Evolutionary conservation across 1,140 invertebrate genomes (phyloP).

Genomic region (Ctenoplectra terminalis): DNA sequence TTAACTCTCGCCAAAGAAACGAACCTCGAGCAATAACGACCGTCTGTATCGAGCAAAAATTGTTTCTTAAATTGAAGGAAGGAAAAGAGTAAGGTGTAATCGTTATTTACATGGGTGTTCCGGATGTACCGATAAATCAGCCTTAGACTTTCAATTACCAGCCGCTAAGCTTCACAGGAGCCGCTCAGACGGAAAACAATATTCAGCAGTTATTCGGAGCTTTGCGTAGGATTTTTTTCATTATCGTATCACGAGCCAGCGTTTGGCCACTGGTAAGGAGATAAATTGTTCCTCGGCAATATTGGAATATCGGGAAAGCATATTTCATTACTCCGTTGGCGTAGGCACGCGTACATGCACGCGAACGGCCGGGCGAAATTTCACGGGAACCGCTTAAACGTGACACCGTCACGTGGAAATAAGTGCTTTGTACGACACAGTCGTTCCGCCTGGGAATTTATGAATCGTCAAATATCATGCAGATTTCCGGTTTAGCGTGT

Average conservation of each 20-base stretch:
- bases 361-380: slow-evolving; percentile 49
- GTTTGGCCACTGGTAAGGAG: slow-evolving; percentile 64
- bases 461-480: slow-evolving; percentile 68
- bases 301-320: slow-evolving; percentile 78
- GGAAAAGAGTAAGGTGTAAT: neutral
- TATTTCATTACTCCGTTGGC: slow-evolving; percentile 73
- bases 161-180: slow-evolving; percentile 14
- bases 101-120: slow-evolving; percentile 18
- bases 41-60: neutral
- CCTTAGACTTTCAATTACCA: slow-evolving; percentile 46
- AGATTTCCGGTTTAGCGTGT: slow-evolving; percentile 45
- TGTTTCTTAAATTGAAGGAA: neutral
- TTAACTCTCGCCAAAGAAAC: too few species aligned
- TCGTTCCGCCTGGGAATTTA: slow-evolving; percentile 52
- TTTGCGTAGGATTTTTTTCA: slow-evolving; percentile 66
- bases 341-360: slow-evolving; percentile 43
- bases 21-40: too few species aligned
- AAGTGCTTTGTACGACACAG: slow-evolving; percentile 62
- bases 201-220: slow-evolving; percentile 50
- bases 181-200: slow-evolving; percentile 51
- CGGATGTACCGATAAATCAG: slow-evolving; percentile 28
- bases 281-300: slow-evolving; percentile 75
- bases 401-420: slow-evolving; percentile 64
- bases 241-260: slow-evolving; percentile 64
- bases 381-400: slow-evolving; percentile 59